Conservation (phyloP, 2,113 vertebrate species). For the Paedocypris sp. region DNA sequence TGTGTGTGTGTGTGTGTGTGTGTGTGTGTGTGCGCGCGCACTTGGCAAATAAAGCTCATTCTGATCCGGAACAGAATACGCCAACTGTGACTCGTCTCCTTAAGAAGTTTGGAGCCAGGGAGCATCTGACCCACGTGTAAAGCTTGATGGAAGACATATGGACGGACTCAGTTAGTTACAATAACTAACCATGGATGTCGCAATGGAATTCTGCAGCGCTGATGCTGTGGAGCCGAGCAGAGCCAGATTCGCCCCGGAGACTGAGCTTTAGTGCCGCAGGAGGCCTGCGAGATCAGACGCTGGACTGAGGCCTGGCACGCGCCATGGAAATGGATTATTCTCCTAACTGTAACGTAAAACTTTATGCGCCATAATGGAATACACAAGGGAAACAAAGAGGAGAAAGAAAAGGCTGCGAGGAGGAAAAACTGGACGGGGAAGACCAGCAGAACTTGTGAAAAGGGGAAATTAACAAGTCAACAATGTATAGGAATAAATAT, state of each 20-base stretch:
- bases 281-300: conserved; percentile 27
- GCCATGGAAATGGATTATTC: conserved; percentile 3
- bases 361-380: neutral
- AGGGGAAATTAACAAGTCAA: neutral
- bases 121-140: conserved; percentile 1
- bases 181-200: neutral
- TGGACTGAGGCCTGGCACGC: conserved; percentile 12
- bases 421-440: neutral
- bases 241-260: conserved; percentile 1
- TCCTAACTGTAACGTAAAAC: conserved; percentile 24
- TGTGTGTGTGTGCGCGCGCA: no score
- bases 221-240: neutral
- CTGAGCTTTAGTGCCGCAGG: conserved; percentile 8
- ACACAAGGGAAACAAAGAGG: neutral
- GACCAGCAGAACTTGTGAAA: neutral
- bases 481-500: neutral
- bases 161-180: neutral
- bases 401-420: neutral
- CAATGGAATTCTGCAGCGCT: conserved; percentile 18
- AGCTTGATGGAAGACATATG: neutral
- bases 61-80: neutral
- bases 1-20: no score
- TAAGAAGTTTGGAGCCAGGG: neutral
- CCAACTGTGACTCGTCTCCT: conserved; percentile 14
- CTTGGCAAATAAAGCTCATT: no score